Evolutionary conservation across 2,797 vertebrate species (phyloP).

Genomic region (Sciaenops ocellatus): DNA sequence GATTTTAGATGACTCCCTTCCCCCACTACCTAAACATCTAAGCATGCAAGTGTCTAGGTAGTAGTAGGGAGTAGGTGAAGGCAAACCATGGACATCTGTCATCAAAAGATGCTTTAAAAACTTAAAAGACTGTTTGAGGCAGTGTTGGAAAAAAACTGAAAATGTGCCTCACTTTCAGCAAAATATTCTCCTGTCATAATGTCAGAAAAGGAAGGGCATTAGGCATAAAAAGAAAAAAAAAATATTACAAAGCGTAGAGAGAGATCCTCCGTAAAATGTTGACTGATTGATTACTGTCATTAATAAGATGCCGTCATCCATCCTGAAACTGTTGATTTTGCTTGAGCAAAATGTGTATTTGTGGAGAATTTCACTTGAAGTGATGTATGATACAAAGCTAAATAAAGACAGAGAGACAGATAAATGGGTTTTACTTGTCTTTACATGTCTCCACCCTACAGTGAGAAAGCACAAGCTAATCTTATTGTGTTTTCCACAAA

Average conservation of each 20-base stretch:
- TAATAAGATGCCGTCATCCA: background rate
- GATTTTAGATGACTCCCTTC: constrained; percentile 30
- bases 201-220: constrained; percentile 3
- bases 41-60: constrained; percentile 23
- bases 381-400: background rate
- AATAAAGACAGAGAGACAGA: background rate
- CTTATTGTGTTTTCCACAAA: constrained; percentile 5
- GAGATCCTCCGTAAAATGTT: background rate
- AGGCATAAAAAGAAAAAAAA: background rate
- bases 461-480: constrained; percentile 3
- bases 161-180: constrained; percentile 1
- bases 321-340: constrained; percentile 7
- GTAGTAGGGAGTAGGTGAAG: constrained; percentile 24
- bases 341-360: background rate
- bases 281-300: constrained; percentile 8
- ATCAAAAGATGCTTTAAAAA: constrained; percentile 33
- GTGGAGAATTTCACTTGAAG: background rate
- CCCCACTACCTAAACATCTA: background rate
- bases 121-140: constrained; percentile 23
- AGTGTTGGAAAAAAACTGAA: constrained; percentile 22
- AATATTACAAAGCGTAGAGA: background rate
- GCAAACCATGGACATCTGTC: constrained; percentile 44
- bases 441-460: background rate
- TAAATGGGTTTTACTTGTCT: background rate
- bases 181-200: constrained; percentile 20